Conservation (phyloP, 2,797 vertebrate genomes). For the Cephalopachus bancanus region DNA sequence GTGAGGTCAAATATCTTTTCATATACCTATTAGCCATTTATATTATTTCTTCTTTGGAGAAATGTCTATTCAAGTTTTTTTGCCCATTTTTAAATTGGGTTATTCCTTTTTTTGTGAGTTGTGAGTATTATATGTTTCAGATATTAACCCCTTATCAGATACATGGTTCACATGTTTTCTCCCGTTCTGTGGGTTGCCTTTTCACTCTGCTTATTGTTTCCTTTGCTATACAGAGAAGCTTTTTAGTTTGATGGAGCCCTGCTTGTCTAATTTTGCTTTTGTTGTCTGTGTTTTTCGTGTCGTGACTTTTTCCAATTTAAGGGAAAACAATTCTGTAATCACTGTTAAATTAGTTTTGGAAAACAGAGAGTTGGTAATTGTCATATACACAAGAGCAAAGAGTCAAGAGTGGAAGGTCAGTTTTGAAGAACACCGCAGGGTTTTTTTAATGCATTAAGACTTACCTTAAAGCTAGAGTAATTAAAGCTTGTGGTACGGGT, state of each 20-base stretch:
- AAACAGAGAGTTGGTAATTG: neutral
- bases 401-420: neutral
- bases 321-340: neutral
- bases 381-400: neutral
- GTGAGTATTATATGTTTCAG: neutral
- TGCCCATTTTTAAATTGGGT: neutral
- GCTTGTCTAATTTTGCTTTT: neutral
- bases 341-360: neutral
- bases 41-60: neutral
- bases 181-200: neutral
- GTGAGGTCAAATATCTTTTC: neutral
- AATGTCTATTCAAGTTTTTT: neutral
- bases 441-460: neutral
- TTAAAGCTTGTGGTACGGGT: neutral
- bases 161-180: neutral
- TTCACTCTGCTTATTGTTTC: neutral
- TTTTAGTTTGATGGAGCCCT: neutral
- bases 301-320: neutral
- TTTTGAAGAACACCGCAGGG: neutral
- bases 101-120: constrained; percentile 4
- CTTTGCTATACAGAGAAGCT: neutral
- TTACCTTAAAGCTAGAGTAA: constrained; percentile 19
- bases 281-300: neutral
- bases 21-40: neutral
- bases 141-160: neutral